Evolutionary conservation across 2,888 invertebrate genomes (phyloP), one percentile per base, ranked within the genome.

Genomic region (Acanthosepion esculentum): DNA sequence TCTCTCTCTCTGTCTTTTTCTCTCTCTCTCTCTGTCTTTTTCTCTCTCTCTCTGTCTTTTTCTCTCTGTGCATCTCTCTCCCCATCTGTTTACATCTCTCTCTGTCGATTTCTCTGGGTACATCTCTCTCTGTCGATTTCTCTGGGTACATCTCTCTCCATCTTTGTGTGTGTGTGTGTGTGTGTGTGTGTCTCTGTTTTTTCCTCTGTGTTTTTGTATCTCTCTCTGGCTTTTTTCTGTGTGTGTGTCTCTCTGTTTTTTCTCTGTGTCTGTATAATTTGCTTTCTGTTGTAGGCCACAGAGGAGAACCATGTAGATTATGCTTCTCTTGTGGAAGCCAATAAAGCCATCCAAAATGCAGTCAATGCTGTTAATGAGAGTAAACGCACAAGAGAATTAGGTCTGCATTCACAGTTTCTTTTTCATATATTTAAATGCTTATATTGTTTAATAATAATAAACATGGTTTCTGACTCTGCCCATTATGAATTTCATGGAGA

Each of bases 281-380:
- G 15, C 50, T 64, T 78, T 33, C 12, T 78, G 12, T 92, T 26
- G 0, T 92, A 92, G 92, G 92, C 50, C 50, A 92, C 92, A 48
- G 92, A 92, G 48, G 92, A 41, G 48, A 92, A 23, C 50, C 92
- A 92, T 48, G n/a, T 92, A 3, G 92, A 92, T 26, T 92, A n/a
- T 23, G 5, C 4, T 48, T 29, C 29, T 48, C 92, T 94, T 29
- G 94, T 50, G 23, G 50, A 94, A 59, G 94, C 94, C 20, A 48
- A 55, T 10, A 10, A 26, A 53, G 50, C 23, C 55, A 94, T 94
- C 15, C 48, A 53, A 55, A 59, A 94, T n/a, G 41, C 55, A 26
- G 55, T 55, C 33, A 53, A 33, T 55, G 55, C 50, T 55, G 94
- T 94, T 41, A 94, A 94, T 41, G 94, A 94, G 59, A 94, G 94